phyloP scores from a whole-genome alignment of 35 echinoderm and acorn worm species.

The Heliocidaris tuberculata region DNA sequence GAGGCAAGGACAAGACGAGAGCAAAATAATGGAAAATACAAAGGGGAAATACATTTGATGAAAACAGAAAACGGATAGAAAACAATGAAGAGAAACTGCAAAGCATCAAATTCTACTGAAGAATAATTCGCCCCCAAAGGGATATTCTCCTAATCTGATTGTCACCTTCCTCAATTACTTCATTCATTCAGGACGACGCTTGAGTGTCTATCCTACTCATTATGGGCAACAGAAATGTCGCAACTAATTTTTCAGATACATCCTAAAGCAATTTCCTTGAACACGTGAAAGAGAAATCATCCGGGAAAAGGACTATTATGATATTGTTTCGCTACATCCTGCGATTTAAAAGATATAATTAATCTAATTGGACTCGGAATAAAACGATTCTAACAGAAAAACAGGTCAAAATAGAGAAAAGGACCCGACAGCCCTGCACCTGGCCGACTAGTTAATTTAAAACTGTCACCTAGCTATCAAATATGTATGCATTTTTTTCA shows the following conservation, averaged over 20 bases:
- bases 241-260: not conserved
- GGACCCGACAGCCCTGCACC: not conserved
- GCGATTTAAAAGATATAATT: not conserved
- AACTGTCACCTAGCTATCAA: not conserved
- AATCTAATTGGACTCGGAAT: not conserved
- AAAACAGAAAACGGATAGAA: not conserved
- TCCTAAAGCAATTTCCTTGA: not conserved
- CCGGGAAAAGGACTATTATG: not conserved
- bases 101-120: not conserved
- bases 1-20: not conserved
- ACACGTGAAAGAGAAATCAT: not conserved
- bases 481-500: not conserved
- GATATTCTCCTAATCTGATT: not conserved
- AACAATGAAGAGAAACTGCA: not conserved
- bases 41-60: not conserved
- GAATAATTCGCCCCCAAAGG: not conserved
- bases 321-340: not conserved
- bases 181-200: not conserved
- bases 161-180: not conserved
- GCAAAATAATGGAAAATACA: not conserved
- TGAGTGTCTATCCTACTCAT: not conserved
- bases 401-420: not conserved
- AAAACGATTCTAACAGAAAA: not conserved
- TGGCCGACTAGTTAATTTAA: not conserved
- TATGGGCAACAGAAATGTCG: not conserved